Evolutionary conservation across 2,113 vertebrate species (phyloP).

Genomic region (Illadopsis cleaveri): DNA sequence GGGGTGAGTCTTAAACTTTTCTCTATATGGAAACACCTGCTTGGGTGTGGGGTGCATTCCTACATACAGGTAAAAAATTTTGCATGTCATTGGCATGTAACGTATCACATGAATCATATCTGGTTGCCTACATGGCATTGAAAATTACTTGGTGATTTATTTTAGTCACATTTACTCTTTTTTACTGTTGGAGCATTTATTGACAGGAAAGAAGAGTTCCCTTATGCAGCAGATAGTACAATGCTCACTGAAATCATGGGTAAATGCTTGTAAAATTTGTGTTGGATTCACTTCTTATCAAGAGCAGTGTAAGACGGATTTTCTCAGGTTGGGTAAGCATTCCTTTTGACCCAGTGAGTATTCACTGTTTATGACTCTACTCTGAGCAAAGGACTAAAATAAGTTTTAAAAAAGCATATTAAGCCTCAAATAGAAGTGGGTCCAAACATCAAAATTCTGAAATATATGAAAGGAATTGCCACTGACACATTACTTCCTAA

Average conservation of each 20-base stretch:
- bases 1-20: too few species aligned
- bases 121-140: not conserved
- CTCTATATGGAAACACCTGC: too few species aligned
- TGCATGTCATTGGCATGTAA: not conserved
- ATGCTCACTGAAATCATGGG: not conserved
- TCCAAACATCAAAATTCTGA: not conserved
- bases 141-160: not conserved
- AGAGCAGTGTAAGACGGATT: not conserved
- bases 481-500: not conserved
- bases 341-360: not conserved
- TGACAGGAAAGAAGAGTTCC: not conserved
- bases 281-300: not conserved
- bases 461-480: not conserved
- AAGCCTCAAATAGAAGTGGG: not conserved
- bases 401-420: not conserved
- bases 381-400: not conserved
- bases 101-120: not conserved
- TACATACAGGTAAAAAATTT: not conserved
- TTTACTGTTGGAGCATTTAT: not conserved
- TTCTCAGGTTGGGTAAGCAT: not conserved
- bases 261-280: not conserved
- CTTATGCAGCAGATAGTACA: not conserved
- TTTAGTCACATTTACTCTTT: not conserved
- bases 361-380: not conserved
- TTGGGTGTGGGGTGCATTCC: too few species aligned